Conservation (phyloP, 2,113 vertebrate genomes). For the Brachionichthys hirsutus region DNA sequence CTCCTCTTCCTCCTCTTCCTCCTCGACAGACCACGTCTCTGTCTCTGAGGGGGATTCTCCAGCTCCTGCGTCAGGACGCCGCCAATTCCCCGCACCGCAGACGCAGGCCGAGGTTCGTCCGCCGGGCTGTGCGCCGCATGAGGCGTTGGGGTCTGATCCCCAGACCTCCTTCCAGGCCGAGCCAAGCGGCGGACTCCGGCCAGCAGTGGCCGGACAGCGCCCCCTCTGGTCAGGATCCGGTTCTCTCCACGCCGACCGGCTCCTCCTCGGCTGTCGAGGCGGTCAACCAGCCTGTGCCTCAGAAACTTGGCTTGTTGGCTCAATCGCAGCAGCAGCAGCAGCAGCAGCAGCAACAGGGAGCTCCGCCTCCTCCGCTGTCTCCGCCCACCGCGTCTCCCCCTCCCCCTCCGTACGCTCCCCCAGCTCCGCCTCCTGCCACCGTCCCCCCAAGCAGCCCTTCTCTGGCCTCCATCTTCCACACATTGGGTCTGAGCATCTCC, state of each 20-base stretch:
- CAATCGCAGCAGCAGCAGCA: conserved; percentile 53
- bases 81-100: conserved; percentile 73
- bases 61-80: conserved; percentile 85
- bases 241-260: conserved; percentile 48
- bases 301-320: conserved; percentile 71
- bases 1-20: neutral
- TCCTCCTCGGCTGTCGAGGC: conserved; percentile 72
- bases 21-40: conserved; percentile 80
- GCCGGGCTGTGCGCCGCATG: conserved; percentile 82
- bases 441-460: conserved; percentile 71
- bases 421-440: conserved; percentile 51
- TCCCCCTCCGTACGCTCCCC: conserved; percentile 59
- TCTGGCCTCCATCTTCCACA: conserved; percentile 69
- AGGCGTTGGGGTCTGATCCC: conserved; percentile 86
- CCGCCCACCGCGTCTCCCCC: conserved; percentile 18
- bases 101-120: conserved; percentile 80
- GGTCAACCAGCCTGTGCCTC: conserved; percentile 75
- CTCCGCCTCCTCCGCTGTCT: neutral
- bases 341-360: too few species aligned
- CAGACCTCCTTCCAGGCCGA: conserved; percentile 65
- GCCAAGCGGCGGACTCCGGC: conserved; percentile 57
- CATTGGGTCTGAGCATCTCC: conserved; percentile 69
- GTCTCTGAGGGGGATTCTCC: conserved; percentile 85
- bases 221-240: conserved; percentile 53
- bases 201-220: conserved; percentile 60